Percentiles rank a stretch among this genome's conserved stretches.
Evolutionary conservation across 2,113 vertebrate genomes (phyloP).

Genomic region (Glareola pratincola): DNA sequence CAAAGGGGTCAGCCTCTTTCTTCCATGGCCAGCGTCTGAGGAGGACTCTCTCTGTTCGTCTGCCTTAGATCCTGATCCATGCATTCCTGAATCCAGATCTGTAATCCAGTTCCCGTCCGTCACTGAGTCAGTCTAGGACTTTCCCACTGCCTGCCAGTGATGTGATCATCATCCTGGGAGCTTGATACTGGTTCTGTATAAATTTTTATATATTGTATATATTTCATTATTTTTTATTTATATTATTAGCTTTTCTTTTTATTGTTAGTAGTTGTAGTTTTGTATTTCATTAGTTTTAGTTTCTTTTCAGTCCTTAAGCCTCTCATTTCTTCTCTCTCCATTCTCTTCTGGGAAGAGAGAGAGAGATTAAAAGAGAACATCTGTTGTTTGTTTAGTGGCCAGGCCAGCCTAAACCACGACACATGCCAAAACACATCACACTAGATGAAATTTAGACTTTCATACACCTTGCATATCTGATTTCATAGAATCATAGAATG

Average conservation of each 20-base stretch:
- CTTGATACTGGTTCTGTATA: neutral
- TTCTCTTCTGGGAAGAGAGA: neutral
- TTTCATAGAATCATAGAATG: neutral
- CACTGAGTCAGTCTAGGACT: neutral
- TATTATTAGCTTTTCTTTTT: neutral
- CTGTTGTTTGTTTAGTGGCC: neutral
- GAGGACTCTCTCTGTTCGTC: neutral
- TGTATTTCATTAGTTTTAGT: neutral
- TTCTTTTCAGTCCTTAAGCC: neutral
- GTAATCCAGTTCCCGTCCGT: neutral
- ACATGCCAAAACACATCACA: neutral
- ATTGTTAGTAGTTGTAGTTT: neutral
- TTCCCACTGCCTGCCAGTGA: neutral
- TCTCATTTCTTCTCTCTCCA: neutral
- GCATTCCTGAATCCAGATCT: neutral
- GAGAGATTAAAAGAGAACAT: neutral
- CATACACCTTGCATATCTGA: neutral
- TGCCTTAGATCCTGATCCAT: neutral
- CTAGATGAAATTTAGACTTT: neutral
- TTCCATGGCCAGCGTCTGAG: neutral
- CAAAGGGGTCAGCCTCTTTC: neutral
- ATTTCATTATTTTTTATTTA: neutral
- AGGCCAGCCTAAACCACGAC: neutral
- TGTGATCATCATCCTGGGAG: neutral
- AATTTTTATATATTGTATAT: neutral